These are phyloP conservation scores for Cosmia trapezina DNA, from an alignment of 2,888 invertebrate genomes.

Conservation along the genomic window DNA sequence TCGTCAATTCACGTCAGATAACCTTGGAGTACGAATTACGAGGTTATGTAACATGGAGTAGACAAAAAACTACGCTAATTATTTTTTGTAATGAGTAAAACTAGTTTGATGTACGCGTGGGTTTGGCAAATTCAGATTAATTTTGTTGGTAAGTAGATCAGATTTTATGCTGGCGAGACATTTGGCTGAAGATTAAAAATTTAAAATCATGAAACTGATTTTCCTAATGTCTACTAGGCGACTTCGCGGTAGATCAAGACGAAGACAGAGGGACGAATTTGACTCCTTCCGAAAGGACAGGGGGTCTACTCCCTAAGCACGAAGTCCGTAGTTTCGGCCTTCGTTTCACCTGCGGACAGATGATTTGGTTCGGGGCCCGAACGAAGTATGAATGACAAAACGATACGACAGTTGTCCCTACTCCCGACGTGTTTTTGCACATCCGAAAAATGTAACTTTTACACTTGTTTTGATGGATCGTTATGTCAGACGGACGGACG, in stretches of 20 bases:
- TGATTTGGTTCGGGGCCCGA: no score
- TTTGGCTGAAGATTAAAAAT: not conserved
- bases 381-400: no score
- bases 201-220: not conserved
- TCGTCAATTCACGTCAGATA: constrained; percentile 11
- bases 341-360: no score
- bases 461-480: no score
- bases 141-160: constrained; percentile 9
- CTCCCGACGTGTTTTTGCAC: no score
- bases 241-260: not conserved
- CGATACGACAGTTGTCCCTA: no score
- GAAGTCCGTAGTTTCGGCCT: no score
- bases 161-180: not conserved
- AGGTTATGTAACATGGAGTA: constrained; percentile 35
- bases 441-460: no score
- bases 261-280: not conserved
- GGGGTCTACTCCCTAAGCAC: no score
- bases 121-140: not conserved
- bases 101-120: constrained; percentile 25
- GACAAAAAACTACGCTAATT: constrained; percentile 51
- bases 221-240: not conserved
- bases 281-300: not conserved
- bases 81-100: constrained; percentile 42
- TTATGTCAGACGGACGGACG: no score
- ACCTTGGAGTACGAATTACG: constrained; percentile 41